phyloP scores from a whole-genome alignment of 2,113 vertebrate species.

The Myotis lucifugus region DNA sequence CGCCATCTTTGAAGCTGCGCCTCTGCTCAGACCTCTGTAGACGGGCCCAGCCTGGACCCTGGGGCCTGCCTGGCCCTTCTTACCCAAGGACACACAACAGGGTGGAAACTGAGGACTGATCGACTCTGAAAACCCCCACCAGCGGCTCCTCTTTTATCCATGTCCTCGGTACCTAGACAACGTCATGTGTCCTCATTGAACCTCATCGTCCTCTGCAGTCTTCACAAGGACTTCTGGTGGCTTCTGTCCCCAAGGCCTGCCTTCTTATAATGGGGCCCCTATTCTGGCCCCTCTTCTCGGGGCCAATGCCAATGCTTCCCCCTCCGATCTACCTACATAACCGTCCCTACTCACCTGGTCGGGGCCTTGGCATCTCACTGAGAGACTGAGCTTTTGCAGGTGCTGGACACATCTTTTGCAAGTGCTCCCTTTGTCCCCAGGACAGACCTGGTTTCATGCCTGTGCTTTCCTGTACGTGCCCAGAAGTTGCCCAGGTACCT shows the following conservation, averaged over 20 bases:
- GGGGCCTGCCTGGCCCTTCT: neutral
- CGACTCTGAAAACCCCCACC: neutral
- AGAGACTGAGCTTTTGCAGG: neutral
- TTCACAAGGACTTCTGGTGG: neutral
- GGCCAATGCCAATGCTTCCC: too few species aligned
- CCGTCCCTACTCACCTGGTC: fast-evolving
- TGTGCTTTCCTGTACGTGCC: neutral
- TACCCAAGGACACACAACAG: neutral
- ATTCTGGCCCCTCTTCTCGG: neutral
- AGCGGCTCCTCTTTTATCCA: neutral
- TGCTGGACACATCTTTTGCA: neutral
- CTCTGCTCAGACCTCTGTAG: neutral
- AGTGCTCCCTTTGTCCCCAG: neutral
- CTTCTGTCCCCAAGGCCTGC: neutral
- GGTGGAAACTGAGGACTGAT: neutral
- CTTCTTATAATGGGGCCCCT: neutral
- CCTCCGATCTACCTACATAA: neutral
- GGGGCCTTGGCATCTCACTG: neutral
- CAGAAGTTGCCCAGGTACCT: neutral
- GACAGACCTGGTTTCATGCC: neutral
- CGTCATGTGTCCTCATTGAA: neutral
- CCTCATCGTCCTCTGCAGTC: too few species aligned
- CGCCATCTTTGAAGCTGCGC: neutral
- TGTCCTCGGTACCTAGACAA: neutral
- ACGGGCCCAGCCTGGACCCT: neutral